A percentile compares a stretch with the other conserved stretches of the same genome.
These are phyloP conservation scores for Odocoileus virginianus DNA, from an alignment of 2,113 vertebrate genomes.

Conservation along the genomic window DNA sequence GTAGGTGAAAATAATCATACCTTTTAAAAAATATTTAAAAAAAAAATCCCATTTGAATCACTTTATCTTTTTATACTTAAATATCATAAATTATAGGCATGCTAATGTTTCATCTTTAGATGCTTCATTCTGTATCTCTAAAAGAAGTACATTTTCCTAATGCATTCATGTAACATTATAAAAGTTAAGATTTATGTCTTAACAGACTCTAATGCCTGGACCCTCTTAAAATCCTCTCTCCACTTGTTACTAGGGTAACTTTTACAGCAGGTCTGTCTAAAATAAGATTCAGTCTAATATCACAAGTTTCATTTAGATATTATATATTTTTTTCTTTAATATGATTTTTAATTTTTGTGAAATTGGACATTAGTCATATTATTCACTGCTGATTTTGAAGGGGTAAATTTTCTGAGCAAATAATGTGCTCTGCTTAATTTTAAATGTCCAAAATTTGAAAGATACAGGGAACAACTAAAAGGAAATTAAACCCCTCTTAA, in stretches of 20 bases:
- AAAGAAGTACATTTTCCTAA: background rate
- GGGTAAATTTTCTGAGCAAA: background rate
- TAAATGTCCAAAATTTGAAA: background rate
- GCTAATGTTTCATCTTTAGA: background rate
- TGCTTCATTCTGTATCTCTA: background rate
- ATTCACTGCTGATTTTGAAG: background rate
- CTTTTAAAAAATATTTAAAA: background rate
- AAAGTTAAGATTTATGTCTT: slow-evolving; percentile 2
- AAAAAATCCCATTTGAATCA: background rate
- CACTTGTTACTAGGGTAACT: background rate
- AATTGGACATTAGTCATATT: background rate
- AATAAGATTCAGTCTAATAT: background rate
- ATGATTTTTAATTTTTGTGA: background rate
- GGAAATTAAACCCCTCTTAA: background rate
- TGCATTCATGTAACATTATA: background rate
- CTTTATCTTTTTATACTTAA: background rate
- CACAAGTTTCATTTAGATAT: background rate
- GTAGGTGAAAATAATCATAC: background rate
- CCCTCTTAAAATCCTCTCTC: background rate
- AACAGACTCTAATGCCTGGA: background rate
- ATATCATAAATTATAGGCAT: background rate
- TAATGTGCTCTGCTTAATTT: background rate
- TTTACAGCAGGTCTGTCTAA: background rate
- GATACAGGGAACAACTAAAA: background rate
- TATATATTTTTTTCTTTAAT: background rate